Evolutionary conservation across 2,888 invertebrate genomes (phyloP).

Genomic region (Diplolepis rosae): DNA sequence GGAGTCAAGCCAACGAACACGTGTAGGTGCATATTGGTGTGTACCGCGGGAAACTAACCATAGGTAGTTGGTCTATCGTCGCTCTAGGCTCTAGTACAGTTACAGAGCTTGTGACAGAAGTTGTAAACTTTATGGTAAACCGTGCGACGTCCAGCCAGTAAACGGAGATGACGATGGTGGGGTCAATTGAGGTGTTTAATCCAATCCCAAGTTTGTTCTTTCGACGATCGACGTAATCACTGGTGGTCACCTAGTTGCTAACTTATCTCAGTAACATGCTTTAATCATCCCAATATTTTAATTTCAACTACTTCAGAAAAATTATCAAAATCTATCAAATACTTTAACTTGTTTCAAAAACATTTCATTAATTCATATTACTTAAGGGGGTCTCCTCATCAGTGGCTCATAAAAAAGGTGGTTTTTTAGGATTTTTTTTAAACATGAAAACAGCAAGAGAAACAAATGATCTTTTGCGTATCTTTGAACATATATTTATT

Average conservation of each 20-base stretch:
- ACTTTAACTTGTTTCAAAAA: too few species aligned
- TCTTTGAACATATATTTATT: too few species aligned
- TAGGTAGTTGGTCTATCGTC: conserved; percentile 45
- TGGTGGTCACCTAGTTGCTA: conserved; percentile 64
- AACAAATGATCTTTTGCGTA: too few species aligned
- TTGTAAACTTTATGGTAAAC: conserved; percentile 69
- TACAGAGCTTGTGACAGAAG: conserved; percentile 58
- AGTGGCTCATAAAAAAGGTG: too few species aligned
- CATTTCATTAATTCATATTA: too few species aligned
- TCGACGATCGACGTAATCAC: conserved; percentile 71
- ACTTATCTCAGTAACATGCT: neutral
- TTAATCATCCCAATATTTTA: neutral
- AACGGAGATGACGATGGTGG: conserved; percentile 62
- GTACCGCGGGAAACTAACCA: neutral
- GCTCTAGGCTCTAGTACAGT: conserved; percentile 49
- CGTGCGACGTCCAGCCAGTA: conserved; percentile 63
- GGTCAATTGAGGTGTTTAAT: conserved; percentile 62
- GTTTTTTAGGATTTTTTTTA: too few species aligned
- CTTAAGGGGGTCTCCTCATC: too few species aligned
- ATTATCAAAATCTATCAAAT: too few species aligned
- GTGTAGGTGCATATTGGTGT: neutral
- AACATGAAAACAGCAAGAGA: too few species aligned
- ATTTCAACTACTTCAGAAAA: too few species aligned
- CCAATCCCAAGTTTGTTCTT: conserved; percentile 72
- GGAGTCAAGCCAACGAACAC: neutral